Base-by-base conservation (phyloP, 1,140 invertebrate species). In the Caerostris extrusa region DNA sequence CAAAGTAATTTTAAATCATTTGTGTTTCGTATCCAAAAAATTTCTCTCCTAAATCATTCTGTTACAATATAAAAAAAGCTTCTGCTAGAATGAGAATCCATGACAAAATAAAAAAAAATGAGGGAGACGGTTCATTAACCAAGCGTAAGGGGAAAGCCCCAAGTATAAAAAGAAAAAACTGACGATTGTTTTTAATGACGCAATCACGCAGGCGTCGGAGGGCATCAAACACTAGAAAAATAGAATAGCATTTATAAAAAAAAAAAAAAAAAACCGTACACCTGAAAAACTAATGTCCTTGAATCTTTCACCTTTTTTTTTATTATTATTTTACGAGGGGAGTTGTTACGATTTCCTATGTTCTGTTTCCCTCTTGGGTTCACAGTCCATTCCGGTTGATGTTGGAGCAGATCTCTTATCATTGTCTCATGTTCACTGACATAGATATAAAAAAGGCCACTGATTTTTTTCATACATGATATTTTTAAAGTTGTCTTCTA, bases 121-220 rank as follows among this genome's bases (percentile, higher is more conserved):
- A 60, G 7, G 19, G 69, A 5, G 53, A 57, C 58, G 90, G 90
- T 91, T 17, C 56, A 58, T 53, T 61, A 55, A 69, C 67, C 90
- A 91, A 82, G 90, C 90, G 90, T 19, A 81, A 81, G 19, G 58
- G 58, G 69, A 17, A 71, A 91, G 50, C 67, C 5, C 57, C 64
- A 12, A 77, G 88, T 53, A 69, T 55, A 55, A 89, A 87, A 91
- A 71, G 17, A 61, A 57, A 61, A 7, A 34, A 17, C 19, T 60
- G 53, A 60, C 67, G 53, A 91, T 91, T 91, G 90, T 81, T 91
- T 90, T 91, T 91, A 91, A 91, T 91, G 90, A 91, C 90, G 17
- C 55, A 55, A 82, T n/a, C n/a, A n/a, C 56, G 19, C 90, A 56
- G 53, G 64, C 60, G 87, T 57, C 50, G 14, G 53, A 19, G 7